phyloP scores from a whole-genome alignment of 2,797 vertebrate species.

The Dallia pectoralis region DNA sequence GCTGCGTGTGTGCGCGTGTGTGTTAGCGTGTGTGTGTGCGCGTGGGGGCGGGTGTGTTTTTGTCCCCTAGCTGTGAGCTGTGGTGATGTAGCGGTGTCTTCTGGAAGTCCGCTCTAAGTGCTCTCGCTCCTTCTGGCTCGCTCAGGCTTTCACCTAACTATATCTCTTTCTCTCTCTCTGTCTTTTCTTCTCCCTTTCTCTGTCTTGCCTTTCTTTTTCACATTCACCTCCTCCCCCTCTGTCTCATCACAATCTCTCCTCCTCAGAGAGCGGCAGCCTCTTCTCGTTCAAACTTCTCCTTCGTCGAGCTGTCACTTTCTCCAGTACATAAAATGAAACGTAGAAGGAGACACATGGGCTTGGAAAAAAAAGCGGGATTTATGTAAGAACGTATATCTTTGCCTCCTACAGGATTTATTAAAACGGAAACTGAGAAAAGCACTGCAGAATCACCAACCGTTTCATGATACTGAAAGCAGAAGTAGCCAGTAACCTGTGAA shows the following conservation, averaged over 20 bases:
- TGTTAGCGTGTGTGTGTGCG: background rate
- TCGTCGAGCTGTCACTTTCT: conserved; percentile 83
- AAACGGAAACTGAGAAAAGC: background rate
- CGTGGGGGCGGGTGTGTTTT: conserved; percentile 4
- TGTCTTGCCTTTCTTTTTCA: background rate
- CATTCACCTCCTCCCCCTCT: background rate
- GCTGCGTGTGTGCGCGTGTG: conserved; percentile 2
- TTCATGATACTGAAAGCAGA: conserved; percentile 70
- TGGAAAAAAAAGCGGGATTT: background rate
- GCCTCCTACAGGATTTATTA: background rate
- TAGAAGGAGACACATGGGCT: background rate
- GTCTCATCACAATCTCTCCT: conserved; percentile 47
- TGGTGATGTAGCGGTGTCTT: conserved; percentile 64
- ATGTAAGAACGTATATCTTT: background rate
- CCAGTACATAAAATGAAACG: conserved; percentile 47
- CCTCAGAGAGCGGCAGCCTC: conserved; percentile 62
- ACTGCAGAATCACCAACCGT: background rate
- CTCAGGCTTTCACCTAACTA: background rate
- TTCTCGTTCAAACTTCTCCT: conserved; percentile 85
- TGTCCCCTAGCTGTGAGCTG: conserved; percentile 68
- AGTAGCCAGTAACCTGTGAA: conserved; percentile 67
- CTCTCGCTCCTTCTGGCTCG: background rate
- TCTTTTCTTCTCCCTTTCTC: background rate
- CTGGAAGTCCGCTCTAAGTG: conserved; percentile 71
- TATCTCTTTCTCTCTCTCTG: background rate